Conservation (phyloP, 2,888 invertebrate genomes). For the Brenthis daphne region DNA sequence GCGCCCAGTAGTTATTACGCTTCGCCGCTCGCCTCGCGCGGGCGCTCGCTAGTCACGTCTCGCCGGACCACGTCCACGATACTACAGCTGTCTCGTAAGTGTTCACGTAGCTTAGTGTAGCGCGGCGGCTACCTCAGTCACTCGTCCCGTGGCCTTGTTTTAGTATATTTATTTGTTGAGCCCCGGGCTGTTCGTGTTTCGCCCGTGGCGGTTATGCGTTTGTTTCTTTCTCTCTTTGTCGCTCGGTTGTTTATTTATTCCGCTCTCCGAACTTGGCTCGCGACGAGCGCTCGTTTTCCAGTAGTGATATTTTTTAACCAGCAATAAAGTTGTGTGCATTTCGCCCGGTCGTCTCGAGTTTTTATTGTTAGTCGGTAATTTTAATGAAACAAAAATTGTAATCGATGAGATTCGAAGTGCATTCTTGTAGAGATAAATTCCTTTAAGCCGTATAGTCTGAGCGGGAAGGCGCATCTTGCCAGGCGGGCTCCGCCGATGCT, state of each 20-base stretch:
- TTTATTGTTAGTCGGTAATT: slow-evolving; percentile 77
- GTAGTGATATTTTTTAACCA: slow-evolving; percentile 80
- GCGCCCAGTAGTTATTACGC: slow-evolving; percentile 71
- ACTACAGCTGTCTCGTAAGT: slow-evolving; percentile 77
- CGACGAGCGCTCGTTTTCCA: slow-evolving; percentile 66
- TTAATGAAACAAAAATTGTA: slow-evolving; percentile 73
- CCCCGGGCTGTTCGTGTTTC: slow-evolving; percentile 79
- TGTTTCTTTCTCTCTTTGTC: slow-evolving; percentile 76
- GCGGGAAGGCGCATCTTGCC: slow-evolving; percentile 46
- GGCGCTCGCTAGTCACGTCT: slow-evolving; percentile 74
- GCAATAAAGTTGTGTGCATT: slow-evolving; percentile 76
- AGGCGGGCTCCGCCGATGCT: slow-evolving; percentile 66
- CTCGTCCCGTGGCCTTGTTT: slow-evolving; percentile 77
- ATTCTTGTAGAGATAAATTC: slow-evolving; percentile 80
- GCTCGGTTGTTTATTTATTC: slow-evolving; percentile 74
- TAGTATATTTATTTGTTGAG: slow-evolving; percentile 78
- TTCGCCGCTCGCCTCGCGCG: slow-evolving; percentile 62
- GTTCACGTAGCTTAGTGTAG: slow-evolving; percentile 68
- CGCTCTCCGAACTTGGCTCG: slow-evolving; percentile 48
- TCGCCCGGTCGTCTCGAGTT: slow-evolving; percentile 51
- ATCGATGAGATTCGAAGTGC: slow-evolving; percentile 81
- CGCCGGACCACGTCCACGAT: slow-evolving; percentile 56
- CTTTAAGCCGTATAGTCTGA: slow-evolving; percentile 80
- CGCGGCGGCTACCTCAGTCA: slow-evolving; percentile 68
- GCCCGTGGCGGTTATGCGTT: slow-evolving; percentile 72